Base-by-base conservation (phyloP, 2,113 vertebrate genomes). In the Paralichthys olivaceus region DNA sequence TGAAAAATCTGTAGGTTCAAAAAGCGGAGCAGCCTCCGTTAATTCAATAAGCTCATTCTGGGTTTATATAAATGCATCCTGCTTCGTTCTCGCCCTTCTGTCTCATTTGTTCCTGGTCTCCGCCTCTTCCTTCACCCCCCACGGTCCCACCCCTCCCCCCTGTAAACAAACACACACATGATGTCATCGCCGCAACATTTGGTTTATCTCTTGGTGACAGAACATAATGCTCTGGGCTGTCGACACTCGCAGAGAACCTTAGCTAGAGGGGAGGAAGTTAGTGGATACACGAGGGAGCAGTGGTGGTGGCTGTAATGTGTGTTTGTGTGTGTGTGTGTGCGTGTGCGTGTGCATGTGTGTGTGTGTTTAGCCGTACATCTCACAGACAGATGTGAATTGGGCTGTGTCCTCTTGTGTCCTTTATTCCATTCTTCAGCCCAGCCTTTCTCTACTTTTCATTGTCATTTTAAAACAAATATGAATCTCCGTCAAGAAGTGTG, bases 121-220 rank as follows among this genome's bases (percentile, higher is more conserved):
- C 37, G 62, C 58, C 60, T n/a, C 69, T 59, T 71, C 80, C 65
- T 66, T 64, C 45, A 63, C 71, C 13, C 14, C 45, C 4, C n/a
- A n/a, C n/a, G n/a, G n/a, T n/a, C n/a, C 45, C 45, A 4, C 4
- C 4, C 55, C 23, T 23, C 3, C 6, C n/a, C 69, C 67, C 57
- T 25, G 22, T 77, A 90, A 86, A 88, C 80, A 90, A 87, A 90
- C 84, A 88, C 69, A 81, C 76, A 69, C n/a, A 89, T 87, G 90
- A 92, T 84, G 82, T 87, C 83, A 83, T 60, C 66, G 15, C 81
- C 49, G 73, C 61, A 75, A 34, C 83, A 89, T 87, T 86, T 87
- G 77, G 86, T 91, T 92, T 91, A 87, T 91, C 83, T 85, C 72
- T 49, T 74, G 72, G 75, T 85, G 80, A 90, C 84, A 83, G 86